A percentile compares a stretch with the other conserved stretches of the same genome.
These are phyloP conservation scores for Volucella inflata DNA, from an alignment of 2,888 invertebrate species.

Conservation along the genomic window DNA sequence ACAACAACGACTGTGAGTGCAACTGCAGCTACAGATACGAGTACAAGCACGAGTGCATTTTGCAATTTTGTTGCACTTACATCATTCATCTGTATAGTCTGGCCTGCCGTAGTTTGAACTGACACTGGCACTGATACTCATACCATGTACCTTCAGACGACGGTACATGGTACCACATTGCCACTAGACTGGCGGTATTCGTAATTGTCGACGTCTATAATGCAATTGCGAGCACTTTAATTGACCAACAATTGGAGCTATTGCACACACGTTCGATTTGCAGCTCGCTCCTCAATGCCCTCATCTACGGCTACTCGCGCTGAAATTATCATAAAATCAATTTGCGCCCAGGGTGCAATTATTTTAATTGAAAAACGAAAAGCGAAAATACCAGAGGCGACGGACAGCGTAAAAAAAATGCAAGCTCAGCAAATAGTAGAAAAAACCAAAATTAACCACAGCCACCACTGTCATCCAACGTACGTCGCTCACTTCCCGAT, in stretches of 20 bases:
- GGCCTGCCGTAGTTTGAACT: background rate
- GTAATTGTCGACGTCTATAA: constrained; percentile 48
- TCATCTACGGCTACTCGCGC: background rate
- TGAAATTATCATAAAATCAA: constrained; percentile 68
- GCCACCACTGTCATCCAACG: too few species aligned
- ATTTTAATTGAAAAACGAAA: constrained; percentile 70
- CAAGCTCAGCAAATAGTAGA: background rate
- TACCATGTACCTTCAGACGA: constrained; percentile 19
- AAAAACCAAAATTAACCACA: constrained; percentile 9
- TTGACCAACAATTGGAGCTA: constrained; percentile 70
- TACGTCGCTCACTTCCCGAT: background rate
- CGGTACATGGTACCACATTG: background rate
- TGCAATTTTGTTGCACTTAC: constrained; percentile 40
- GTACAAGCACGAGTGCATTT: constrained; percentile 2
- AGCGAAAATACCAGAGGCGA: constrained; percentile 15
- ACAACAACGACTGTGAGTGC: constrained; percentile 8
- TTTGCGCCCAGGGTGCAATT: constrained; percentile 70
- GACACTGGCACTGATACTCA: constrained; percentile 18
- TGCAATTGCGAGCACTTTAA: constrained; percentile 64
- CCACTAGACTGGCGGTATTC: constrained; percentile 7
- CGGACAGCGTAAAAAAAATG: background rate
- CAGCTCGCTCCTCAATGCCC: background rate
- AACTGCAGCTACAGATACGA: background rate
- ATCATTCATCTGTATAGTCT: constrained; percentile 18
- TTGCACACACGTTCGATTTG: constrained; percentile 53